Percentiles rank a stretch among this genome's conserved stretches.
Conservation (phyloP, 2,797 vertebrate genomes). For the Coilia nasus region DNA sequence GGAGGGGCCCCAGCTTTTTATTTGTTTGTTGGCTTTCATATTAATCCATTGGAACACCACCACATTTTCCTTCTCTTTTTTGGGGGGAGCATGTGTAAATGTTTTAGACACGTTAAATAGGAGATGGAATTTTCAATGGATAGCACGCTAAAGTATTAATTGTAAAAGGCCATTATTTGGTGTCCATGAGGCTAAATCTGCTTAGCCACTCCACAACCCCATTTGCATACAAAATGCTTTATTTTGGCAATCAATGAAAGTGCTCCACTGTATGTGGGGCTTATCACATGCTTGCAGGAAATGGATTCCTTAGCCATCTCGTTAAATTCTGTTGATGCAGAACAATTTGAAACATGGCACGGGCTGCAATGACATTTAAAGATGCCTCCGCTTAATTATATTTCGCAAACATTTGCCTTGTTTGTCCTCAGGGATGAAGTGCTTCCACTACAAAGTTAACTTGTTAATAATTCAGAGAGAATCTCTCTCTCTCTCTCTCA, state of each 20-base stretch:
- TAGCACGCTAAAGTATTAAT: slow-evolving; percentile 85
- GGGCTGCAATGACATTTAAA: slow-evolving; percentile 99
- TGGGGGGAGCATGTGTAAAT: slow-evolving; percentile 73
- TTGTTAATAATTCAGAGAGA: slow-evolving; percentile 89
- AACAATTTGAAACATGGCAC: slow-evolving; percentile 99
- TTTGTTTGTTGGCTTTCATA: slow-evolving; percentile 84
- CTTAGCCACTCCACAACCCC: slow-evolving; percentile 98
- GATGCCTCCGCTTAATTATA: slow-evolving; percentile 99
- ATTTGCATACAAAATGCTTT: slow-evolving; percentile 99
- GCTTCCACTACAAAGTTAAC: slow-evolving; percentile 99
- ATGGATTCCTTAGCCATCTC: slow-evolving; percentile 99
- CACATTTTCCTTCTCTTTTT: slow-evolving; percentile 58
- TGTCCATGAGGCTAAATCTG: slow-evolving; percentile 91
- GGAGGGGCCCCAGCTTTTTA: slow-evolving; percentile 68
- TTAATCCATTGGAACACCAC: slow-evolving; percentile 80
- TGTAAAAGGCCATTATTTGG: slow-evolving; percentile 89
- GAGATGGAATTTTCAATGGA: slow-evolving; percentile 84
- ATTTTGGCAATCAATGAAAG: slow-evolving; percentile 99
- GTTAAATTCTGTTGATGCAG: slow-evolving; percentile 99
- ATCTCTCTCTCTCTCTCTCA: slow-evolving; percentile 69
- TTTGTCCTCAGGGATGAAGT: slow-evolving; percentile 99
- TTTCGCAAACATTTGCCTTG: slow-evolving; percentile 98
- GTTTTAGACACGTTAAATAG: slow-evolving; percentile 83
- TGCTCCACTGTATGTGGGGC: slow-evolving; percentile 97
- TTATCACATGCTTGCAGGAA: slow-evolving; percentile 99